Evolutionary conservation across 2,797 vertebrate genomes (phyloP), one percentile per base, ranked within the genome.

Genomic region (Bradypodion ventrale): DNA sequence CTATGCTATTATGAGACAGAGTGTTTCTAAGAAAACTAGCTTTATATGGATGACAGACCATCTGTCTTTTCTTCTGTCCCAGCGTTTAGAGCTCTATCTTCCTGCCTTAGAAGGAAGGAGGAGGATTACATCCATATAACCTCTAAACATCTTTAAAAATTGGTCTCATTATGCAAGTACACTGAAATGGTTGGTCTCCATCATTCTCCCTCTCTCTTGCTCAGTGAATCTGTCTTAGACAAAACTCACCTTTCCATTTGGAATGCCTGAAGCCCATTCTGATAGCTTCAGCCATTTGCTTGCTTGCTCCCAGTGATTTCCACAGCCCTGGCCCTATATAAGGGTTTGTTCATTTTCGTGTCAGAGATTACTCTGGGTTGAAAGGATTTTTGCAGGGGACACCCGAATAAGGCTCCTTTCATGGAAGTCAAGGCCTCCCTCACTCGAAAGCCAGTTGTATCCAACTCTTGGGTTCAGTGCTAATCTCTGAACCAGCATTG

Each of bases 71-170:
- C 59, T 73, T 52, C 7, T 7, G 72, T 63, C 27, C 46, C 32
- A 56, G 27, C 37, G 35, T 75, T 25, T 40, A 29, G 46, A 52
- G 27, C 35, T 46, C 5, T 15, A 63, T 84, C 13, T 32, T n/a
- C 35, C 56, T 23, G 23, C 19, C 40, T 37, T 62, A 42, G n/a
- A 56, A 25, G 80, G 16, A 35, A 59, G 32, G 23, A 63, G 75
- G 13, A 83, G 59, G 21, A 69, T 70, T 78, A 62, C 62, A 70
- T n/a, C 21, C 59, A 78, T 72, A 46, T 52, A 84, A 84, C 62
- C 68, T 70, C 56, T 78, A 42, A 75, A 37, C n/a, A 59, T 35
- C 29, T 37, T 59, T 6, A 29, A 52, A 32, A 65, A 49, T 80
- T 23, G 23, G 21, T 46, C 21, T 49, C 25, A 4, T 46, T 8